Evolutionary conservation across 2,888 invertebrate species (phyloP).

Genomic region (Agrotis clavis): DNA sequence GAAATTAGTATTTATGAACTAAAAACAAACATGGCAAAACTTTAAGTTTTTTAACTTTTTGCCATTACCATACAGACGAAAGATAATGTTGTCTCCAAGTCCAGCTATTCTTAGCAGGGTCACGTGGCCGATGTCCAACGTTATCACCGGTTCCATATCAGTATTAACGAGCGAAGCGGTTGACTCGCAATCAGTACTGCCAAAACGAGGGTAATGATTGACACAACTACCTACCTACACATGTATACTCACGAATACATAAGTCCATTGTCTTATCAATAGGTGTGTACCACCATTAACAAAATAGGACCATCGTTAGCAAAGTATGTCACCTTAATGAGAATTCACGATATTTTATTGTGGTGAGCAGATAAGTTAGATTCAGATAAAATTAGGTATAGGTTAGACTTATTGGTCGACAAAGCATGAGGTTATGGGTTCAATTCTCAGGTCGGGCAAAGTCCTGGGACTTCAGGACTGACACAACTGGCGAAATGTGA

Average conservation of each 20-base stretch:
- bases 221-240: neutral
- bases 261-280: slow-evolving; percentile 27
- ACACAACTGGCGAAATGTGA: too few relatives aligned
- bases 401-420: too few relatives aligned
- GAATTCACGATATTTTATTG: neutral
- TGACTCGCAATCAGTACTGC: slow-evolving; percentile 24
- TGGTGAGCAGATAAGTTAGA: too few relatives aligned
- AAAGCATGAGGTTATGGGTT: too few relatives aligned
- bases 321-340: slow-evolving; percentile 37
- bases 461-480: too few relatives aligned
- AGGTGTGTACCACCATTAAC: slow-evolving; percentile 22
- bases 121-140: slow-evolving; percentile 5
- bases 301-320: slow-evolving; percentile 24
- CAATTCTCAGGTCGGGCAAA: too few relatives aligned
- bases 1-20: neutral
- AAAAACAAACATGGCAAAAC: neutral
- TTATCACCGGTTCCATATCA: slow-evolving; percentile 37
- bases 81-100: slow-evolving; percentile 7
- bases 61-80: neutral
- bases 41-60: neutral
- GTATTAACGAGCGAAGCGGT: slow-evolving; percentile 40
- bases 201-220: slow-evolving; percentile 53
- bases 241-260: neutral
- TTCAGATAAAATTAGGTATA: too few relatives aligned
- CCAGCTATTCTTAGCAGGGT: slow-evolving; percentile 8